A percentile compares a stretch with the other conserved stretches of the same genome.
Conservation (phyloP, 2,113 vertebrate species). For the Salvelinus alpinus region DNA sequence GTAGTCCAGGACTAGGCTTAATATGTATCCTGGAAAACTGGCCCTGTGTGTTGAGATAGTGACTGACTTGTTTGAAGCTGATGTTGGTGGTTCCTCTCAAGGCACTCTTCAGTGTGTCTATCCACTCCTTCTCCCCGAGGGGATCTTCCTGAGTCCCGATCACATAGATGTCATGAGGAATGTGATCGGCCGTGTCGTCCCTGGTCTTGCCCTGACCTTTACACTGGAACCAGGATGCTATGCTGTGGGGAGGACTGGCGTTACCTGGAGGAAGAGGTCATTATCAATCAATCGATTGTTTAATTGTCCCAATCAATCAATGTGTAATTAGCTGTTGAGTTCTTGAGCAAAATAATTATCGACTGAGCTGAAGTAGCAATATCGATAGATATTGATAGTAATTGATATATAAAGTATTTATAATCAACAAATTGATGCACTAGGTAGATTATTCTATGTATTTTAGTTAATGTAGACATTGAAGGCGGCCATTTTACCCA, state of each 20-base stretch:
- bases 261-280: conserved; percentile 77
- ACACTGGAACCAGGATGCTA: conserved; percentile 94
- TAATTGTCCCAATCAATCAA: too few relatives aligned
- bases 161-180: conserved; percentile 96
- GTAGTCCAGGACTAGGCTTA: not conserved
- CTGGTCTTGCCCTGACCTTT: conserved; percentile 93
- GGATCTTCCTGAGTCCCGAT: conserved; percentile 96
- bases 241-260: conserved; percentile 84
- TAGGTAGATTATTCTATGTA: too few relatives aligned
- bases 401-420: too few relatives aligned
- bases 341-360: too few relatives aligned
- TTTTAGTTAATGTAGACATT: not conserved
- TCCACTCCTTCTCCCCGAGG: conserved; percentile 90
- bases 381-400: too few relatives aligned
- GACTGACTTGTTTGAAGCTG: conserved; percentile 89
- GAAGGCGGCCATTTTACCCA: conserved; percentile 78
- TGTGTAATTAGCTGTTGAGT: too few relatives aligned
- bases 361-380: too few relatives aligned
- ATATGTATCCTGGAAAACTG: not conserved
- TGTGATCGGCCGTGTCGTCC: conserved; percentile 93
- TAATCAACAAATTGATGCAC: too few relatives aligned
- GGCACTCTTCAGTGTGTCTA: conserved; percentile 81
- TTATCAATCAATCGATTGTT: too few relatives aligned
- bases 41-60: not conserved
- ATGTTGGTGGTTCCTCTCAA: conserved; percentile 90